Conservation (phyloP, 1,140 invertebrate genomes). For the Trinorchestia longiramus region DNA sequence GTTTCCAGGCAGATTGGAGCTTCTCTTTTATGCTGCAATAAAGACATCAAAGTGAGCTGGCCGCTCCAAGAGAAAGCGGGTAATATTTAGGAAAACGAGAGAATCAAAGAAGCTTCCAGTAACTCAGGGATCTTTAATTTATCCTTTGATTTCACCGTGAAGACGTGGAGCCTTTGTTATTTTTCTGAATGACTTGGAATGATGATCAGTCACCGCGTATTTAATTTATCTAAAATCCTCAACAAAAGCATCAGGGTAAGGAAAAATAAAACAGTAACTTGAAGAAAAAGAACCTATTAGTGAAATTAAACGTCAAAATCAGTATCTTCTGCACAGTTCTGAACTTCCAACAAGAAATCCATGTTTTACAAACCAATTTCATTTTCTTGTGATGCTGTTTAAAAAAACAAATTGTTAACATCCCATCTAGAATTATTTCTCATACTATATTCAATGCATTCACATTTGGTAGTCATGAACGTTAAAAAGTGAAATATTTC, state of each 20-base stretch:
- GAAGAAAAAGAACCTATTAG: neutral
- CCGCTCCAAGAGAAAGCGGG: neutral
- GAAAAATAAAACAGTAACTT: neutral
- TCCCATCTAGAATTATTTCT: no score
- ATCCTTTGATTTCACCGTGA: neutral
- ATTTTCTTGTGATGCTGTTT: no score
- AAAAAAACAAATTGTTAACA: no score
- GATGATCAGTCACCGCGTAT: neutral
- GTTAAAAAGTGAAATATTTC: no score
- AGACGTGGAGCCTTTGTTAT: neutral
- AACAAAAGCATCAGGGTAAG: neutral
- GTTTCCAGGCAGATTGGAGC: conserved; percentile 24
- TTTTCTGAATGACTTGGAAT: neutral
- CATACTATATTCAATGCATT: no score
- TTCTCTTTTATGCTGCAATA: neutral
- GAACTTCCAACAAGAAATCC: no score
- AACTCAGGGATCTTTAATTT: neutral
- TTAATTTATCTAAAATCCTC: neutral
- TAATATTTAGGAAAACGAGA: neutral
- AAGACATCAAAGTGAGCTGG: conserved; percentile 25
- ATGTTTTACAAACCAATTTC: no score
- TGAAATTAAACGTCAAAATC: neutral
- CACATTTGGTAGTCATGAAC: no score
- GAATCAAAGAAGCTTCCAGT: neutral
- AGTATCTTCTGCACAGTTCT: no score